These are phyloP conservation scores for Brachypodius melanocephalos DNA, from an alignment of 2,113 vertebrate genomes.

Conservation along the genomic window DNA sequence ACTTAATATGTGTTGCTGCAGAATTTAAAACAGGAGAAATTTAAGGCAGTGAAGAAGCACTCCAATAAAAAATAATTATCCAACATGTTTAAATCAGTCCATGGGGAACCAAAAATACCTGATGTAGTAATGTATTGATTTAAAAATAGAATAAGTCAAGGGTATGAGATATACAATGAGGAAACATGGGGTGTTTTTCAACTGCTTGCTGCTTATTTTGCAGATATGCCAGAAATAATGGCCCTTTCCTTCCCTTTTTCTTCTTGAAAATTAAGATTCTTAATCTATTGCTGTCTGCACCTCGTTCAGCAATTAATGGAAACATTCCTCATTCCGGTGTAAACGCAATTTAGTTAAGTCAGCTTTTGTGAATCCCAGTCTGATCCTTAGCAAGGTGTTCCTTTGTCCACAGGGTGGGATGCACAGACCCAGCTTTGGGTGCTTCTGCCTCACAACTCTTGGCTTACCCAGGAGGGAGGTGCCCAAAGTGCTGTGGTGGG, in stretches of 20 bases:
- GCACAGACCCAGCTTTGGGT: neutral
- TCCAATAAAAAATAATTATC: constrained; percentile 65
- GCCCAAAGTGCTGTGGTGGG: neutral
- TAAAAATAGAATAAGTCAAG: constrained; percentile 66
- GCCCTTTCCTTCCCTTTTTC: constrained; percentile 43
- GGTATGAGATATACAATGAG: constrained; percentile 59
- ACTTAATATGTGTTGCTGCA: constrained; percentile 56
- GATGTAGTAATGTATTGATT: constrained; percentile 74
- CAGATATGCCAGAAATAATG: constrained; percentile 66
- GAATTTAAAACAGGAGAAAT: constrained; percentile 67
- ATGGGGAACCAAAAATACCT: constrained; percentile 66
- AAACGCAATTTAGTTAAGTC: neutral
- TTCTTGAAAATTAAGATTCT: constrained; percentile 45
- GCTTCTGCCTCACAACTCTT: neutral
- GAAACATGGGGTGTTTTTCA: constrained; percentile 60
- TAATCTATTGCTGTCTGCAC: constrained; percentile 31
- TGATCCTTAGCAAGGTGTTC: neutral
- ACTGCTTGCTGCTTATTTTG: constrained; percentile 64
- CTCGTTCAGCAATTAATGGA: constrained; percentile 37
- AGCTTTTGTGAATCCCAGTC: neutral
- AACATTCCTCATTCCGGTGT: neutral
- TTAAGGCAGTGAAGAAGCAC: constrained; percentile 43
- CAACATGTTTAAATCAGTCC: constrained; percentile 62
- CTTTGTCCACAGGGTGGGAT: neutral
- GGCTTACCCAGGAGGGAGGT: neutral